These are phyloP conservation scores for Papilio xuthus DNA, from an alignment of 1,140 invertebrate species.

Conservation along the genomic window DNA sequence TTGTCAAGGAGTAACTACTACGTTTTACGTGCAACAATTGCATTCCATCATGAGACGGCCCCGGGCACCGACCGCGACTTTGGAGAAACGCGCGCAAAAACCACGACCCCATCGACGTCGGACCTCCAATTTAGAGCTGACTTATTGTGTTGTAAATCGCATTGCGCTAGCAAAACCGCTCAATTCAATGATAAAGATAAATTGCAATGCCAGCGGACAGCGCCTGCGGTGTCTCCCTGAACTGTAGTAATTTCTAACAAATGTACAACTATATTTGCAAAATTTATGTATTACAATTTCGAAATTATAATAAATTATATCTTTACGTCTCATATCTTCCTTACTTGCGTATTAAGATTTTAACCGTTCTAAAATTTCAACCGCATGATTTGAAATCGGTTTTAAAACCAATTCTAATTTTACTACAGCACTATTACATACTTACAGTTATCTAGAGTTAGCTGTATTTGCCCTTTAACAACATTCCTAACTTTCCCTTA, in stretches of 20 bases:
- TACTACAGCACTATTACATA: neutral
- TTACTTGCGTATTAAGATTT: neutral
- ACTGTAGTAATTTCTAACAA: neutral
- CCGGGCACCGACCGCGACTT: conserved; percentile 48
- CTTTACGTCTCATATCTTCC: neutral
- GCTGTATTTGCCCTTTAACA: conserved; percentile 34
- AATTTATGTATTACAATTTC: neutral
- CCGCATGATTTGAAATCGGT: neutral
- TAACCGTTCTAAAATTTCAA: neutral
- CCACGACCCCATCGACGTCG: conserved; percentile 33
- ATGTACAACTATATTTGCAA: neutral
- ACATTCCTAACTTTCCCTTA: conserved; percentile 35
- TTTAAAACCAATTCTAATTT: too few species aligned
- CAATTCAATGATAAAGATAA: conserved; percentile 29
- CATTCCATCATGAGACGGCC: conserved; percentile 61
- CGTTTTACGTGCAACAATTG: conserved; percentile 50
- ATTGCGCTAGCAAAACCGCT: conserved; percentile 12
- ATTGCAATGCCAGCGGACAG: neutral
- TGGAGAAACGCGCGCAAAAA: conserved; percentile 56
- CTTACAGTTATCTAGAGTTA: neutral
- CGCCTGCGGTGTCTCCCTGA: neutral
- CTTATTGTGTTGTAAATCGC: conserved; percentile 38
- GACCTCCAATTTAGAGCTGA: conserved; percentile 42
- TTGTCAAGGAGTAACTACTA: conserved; percentile 47
- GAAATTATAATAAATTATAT: neutral